phyloP scores from a whole-genome alignment of 2,888 invertebrate species.

The Ceramica pisi region DNA sequence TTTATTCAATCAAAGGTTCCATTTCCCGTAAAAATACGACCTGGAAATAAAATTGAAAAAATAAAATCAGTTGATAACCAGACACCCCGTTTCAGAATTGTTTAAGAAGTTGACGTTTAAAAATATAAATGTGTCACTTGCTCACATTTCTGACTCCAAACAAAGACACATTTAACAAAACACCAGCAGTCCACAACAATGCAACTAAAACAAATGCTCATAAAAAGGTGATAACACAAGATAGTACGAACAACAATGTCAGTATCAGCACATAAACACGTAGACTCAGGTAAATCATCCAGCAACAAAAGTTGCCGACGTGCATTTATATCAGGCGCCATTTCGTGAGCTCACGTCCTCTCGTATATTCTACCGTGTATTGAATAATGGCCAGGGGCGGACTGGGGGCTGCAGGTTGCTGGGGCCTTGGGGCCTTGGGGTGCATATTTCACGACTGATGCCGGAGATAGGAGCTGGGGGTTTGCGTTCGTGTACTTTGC shows the following conservation, averaged over 20 bases:
- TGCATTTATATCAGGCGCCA: slow-evolving; percentile 61
- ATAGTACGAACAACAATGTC: slow-evolving; percentile 34
- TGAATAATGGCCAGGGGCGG: slow-evolving; percentile 64
- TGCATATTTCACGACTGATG: slow-evolving; percentile 10
- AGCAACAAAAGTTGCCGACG: slow-evolving; percentile 43
- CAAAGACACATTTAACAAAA: slow-evolving; percentile 1
- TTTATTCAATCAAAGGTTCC: too few species aligned
- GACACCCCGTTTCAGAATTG: too few species aligned
- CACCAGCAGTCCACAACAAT: not conserved
- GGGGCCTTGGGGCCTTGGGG: not conserved
- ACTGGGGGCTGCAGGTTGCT: slow-evolving; percentile 20
- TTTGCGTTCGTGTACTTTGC: slow-evolving; percentile 3
- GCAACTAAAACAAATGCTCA: slow-evolving; percentile 10
- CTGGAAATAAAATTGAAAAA: too few species aligned
- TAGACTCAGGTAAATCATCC: slow-evolving; percentile 56
- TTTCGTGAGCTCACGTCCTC: slow-evolving; percentile 60
- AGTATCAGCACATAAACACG: slow-evolving; percentile 44
- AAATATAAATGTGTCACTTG: not conserved
- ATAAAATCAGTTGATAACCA: too few species aligned
- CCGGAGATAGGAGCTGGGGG: not conserved
- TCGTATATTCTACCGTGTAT: slow-evolving; percentile 63
- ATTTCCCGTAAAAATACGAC: too few species aligned
- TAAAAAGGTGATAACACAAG: slow-evolving; percentile 28
- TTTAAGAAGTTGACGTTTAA: too few species aligned
- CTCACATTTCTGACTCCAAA: slow-evolving; percentile 2